Conservation (phyloP, 92 coral and sea anemone species). For the Muricea muricata region DNA sequence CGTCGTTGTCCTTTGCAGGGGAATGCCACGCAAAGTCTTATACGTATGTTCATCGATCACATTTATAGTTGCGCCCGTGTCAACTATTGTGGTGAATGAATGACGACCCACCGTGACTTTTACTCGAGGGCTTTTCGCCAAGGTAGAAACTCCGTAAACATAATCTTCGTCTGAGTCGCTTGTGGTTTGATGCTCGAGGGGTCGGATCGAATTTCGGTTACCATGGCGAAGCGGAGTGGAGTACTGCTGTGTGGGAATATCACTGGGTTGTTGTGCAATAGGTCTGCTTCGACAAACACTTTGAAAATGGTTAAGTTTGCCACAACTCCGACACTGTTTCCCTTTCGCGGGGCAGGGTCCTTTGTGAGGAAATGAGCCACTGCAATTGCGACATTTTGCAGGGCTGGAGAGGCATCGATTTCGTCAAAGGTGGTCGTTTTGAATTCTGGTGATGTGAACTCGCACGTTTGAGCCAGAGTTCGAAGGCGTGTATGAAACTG, state of each 20-base stretch:
- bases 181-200: too few relatives aligned
- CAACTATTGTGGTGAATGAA: not conserved
- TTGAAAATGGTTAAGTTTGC: conserved; percentile 41
- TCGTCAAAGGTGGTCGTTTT: not conserved
- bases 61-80: not conserved
- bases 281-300: conserved; percentile 27
- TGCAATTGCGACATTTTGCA: conserved; percentile 26
- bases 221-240: too few relatives aligned
- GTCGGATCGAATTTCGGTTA: too few relatives aligned
- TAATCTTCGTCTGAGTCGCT: not conserved
- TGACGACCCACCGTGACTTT: not conserved
- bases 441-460: conserved; percentile 4
- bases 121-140: not conserved
- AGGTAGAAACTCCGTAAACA: not conserved
- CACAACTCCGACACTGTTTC: not conserved
- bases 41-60: not conserved
- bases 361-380: not conserved
- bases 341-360: not conserved
- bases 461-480: conserved; percentile 29
- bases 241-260: too few relatives aligned
- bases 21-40: conserved; percentile 5
- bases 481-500: conserved; percentile 27
- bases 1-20: conserved; percentile 44
- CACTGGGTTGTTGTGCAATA: not conserved
- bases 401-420: not conserved